Conservation (phyloP, 2,113 vertebrate genomes). For the Scomber japonicus region DNA sequence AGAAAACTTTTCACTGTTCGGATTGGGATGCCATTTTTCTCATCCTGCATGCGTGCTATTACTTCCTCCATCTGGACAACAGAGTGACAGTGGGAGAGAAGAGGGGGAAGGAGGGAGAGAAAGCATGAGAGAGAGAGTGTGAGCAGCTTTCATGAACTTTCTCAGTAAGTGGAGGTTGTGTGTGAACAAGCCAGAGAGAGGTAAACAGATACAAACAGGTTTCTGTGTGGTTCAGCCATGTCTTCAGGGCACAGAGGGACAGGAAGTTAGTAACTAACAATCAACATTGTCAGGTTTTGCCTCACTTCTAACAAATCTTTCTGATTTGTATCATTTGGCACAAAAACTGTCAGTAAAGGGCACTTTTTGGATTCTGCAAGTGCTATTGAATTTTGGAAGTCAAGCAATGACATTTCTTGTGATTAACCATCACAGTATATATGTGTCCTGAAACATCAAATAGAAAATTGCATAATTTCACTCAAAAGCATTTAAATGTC, state of each 20-base stretch:
- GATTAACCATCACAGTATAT: constrained; percentile 24
- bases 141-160: constrained; percentile 34
- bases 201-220: constrained; percentile 45
- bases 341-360: constrained; percentile 37
- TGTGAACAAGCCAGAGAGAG: constrained; percentile 23
- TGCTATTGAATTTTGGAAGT: constrained; percentile 30
- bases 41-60: constrained; percentile 97
- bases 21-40: constrained; percentile 97
- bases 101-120: neutral
- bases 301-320: constrained; percentile 54
- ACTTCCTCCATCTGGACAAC: constrained; percentile 94
- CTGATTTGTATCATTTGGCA: constrained; percentile 56
- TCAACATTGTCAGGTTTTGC: constrained; percentile 50
- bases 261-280: constrained; percentile 55
- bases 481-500: neutral
- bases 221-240: constrained; percentile 28
- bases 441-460: constrained; percentile 17
- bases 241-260: constrained; percentile 30
- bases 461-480: neutral
- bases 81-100: constrained; percentile 36
- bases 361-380: constrained; percentile 39
- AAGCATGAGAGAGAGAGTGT: constrained; percentile 12
- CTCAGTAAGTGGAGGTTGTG: constrained; percentile 7
- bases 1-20: constrained; percentile 99
- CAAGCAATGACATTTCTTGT: constrained; percentile 33